Conservation (phyloP, 2,797 vertebrate genomes). For the Clamator glandarius region DNA sequence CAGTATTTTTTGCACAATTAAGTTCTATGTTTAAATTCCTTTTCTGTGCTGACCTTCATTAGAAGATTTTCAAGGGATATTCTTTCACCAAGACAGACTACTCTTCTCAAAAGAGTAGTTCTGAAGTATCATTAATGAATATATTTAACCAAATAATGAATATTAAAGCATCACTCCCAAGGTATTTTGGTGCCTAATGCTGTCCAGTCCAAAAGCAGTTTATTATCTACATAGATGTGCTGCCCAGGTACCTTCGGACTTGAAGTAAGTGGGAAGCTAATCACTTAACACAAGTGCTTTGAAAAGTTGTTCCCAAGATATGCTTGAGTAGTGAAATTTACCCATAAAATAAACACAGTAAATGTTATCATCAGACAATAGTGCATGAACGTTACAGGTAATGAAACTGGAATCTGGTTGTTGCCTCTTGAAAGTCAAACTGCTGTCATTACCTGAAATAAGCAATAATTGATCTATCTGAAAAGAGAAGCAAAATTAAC, state of each 20-base stretch:
- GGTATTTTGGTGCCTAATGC: neutral
- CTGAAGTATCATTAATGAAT: neutral
- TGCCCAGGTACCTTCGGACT: neutral
- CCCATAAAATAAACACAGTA: neutral
- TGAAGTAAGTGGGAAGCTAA: neutral
- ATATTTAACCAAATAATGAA: neutral
- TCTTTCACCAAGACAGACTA: neutral
- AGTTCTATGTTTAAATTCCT: neutral
- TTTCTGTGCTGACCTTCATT: neutral
- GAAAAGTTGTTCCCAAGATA: neutral
- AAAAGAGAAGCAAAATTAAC: neutral
- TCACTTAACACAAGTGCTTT: neutral
- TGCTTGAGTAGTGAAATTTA: neutral
- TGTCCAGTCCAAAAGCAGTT: neutral
- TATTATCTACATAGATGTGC: neutral
- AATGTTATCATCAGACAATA: neutral
- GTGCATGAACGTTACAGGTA: neutral
- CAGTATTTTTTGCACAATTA: neutral
- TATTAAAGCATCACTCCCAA: neutral
- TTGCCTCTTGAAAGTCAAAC: neutral
- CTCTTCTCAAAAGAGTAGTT: neutral
- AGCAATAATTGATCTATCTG: neutral
- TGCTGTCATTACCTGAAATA: neutral
- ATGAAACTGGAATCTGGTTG: neutral
- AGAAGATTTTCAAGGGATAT: neutral